Base-by-base conservation (phyloP, 2,888 invertebrate species). In the Unio pictorum region DNA sequence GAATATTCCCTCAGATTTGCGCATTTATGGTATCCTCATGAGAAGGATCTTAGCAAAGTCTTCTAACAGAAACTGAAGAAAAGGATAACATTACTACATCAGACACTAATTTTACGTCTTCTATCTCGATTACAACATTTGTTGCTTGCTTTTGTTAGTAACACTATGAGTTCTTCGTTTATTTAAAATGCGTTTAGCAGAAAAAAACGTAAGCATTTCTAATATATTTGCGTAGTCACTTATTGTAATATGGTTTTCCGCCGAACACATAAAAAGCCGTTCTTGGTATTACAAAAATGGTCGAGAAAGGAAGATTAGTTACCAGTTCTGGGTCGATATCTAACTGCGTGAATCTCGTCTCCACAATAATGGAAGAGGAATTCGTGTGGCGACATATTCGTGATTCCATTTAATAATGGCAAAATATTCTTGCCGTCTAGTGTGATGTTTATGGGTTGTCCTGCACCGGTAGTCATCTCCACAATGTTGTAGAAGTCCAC, bases 321-420 rank as follows among this genome's bases (percentile, higher is more conserved):
- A 84, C 84, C 83, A 74, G 70, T 45, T 45, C 76, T 61, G 2
- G 86, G 84, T 54, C 81, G 74, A 69, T 85, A 86, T 70, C 87
- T 77, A 6, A 81, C 85, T n/a, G 84, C 86, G n/a, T 87, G 86
- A 4, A 88, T 67, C 23, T 76, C 66, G 23, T 71, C 73, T 20
- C 87, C 87, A 79, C 90, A 90, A 72, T 90, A 90, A 73, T 90
- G 90, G 62, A 88, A 88, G 58, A 90, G 69, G 68, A 88, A 86
- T 60, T 86, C 70, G 68, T 89, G 87, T 3, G 85, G 84, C 26
- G 84, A 81, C 23, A 69, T 68, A 3, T 17, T 63, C 7, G 62
- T 70, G 58, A 81, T 66, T 17, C 77, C 73, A 61, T 77, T 79
- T 34, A 90, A 69, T 15, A 89, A 72, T 1, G 89, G 86, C 68